Percentiles rank a stretch among this genome's conserved stretches.
Evolutionary conservation across 2,888 invertebrate species (phyloP).

Genomic region (Archaeoteleia sp.): DNA sequence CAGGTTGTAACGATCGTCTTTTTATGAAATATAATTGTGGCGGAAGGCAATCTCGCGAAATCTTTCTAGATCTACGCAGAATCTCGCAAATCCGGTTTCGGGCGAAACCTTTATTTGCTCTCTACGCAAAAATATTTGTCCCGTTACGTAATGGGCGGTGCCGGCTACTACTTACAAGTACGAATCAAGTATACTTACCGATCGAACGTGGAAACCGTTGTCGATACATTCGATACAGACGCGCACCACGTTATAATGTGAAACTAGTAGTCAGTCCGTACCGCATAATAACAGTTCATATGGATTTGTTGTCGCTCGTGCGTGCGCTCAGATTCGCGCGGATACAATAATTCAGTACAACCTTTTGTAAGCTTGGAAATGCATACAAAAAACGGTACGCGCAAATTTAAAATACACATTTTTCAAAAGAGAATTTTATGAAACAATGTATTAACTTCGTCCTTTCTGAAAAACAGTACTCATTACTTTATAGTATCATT

Average conservation of each 20-base stretch:
- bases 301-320: slow-evolving; percentile 18
- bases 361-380: background rate
- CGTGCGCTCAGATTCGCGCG: slow-evolving; percentile 6
- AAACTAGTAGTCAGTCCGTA: slow-evolving; percentile 15
- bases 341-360: background rate
- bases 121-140: slow-evolving; percentile 28
- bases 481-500: no score
- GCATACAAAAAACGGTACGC: background rate
- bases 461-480: no score
- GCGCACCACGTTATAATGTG: slow-evolving; percentile 8
- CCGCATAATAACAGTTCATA: slow-evolving; percentile 17
- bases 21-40: slow-evolving; percentile 13
- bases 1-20: background rate
- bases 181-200: slow-evolving; percentile 24
- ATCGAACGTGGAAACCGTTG: slow-evolving; percentile 30
- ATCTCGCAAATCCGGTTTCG: slow-evolving; percentile 47
- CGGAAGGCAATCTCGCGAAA: slow-evolving; percentile 22
- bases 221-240: slow-evolving; percentile 20
- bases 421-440: no score
- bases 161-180: slow-evolving; percentile 22
- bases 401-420: no score
- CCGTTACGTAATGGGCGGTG: slow-evolving; percentile 46
- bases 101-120: slow-evolving; percentile 35
- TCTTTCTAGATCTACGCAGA: slow-evolving; percentile 27
- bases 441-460: no score